Base-by-base conservation (phyloP, 1,140 invertebrate genomes). In the Anoplolepis gracilipes region DNA sequence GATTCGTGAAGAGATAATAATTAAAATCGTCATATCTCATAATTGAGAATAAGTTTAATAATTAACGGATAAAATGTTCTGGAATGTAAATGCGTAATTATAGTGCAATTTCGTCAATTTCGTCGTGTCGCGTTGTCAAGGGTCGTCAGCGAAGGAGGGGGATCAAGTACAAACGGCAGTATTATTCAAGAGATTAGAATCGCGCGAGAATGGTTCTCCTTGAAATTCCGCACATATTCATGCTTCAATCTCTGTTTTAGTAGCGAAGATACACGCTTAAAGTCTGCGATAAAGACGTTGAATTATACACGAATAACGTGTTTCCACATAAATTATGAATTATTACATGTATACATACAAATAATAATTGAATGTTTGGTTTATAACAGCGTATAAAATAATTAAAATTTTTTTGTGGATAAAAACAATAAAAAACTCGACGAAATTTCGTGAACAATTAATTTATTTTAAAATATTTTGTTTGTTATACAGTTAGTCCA, bases 1-100 rank as follows among this genome's bases (percentile, higher is more conserved):
- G 0, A 78, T 8, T 36, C 10, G 6, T 33, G 22, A 65, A 65
- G 28, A 39, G n/a, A 70, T 16, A 55, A 55, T 70, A 39, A 22
- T 16, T 55, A 55, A 36, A 22, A 16, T n/a, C 19, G 39, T 16
- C 30, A 28, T 42, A 73, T 25, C 19, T 64, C 46, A 25, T 28
- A 39, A 13, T n/a, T 22, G 19, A 57, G 25, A 78, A 16, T 78
- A 49, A 78, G 10, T 42, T 33, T 69, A 22, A 77, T n/a, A 42
- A 64, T 4, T 10, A 30, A n/a, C 16, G 36, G 65, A 87, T n/a
- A 70, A 85, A 90, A 86, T 86, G 85, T 88, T 67, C 62, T 57
- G 85, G 88, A 92, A 90, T 87, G 90, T 70, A 86, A 89, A 90
- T 87, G 87, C 84, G 86, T 87, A 88, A 92, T 88, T 86, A 88